Conservation (phyloP, 2,888 invertebrate species). For the Esperia sulphurella region DNA sequence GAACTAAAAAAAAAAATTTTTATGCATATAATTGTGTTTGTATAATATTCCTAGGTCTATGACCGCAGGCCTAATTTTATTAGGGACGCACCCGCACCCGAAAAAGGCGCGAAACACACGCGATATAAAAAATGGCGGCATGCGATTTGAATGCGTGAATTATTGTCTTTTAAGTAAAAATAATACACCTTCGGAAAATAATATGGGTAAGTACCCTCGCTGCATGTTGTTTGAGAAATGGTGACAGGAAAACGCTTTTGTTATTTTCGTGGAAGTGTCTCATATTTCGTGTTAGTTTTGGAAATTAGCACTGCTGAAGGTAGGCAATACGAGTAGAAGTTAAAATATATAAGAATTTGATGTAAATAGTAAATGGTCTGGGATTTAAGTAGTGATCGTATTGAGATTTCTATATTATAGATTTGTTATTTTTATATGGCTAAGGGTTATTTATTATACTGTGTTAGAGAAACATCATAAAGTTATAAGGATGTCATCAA, state of each 20-base stretch:
- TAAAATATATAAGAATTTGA: too few species aligned
- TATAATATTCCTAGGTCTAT: conserved; percentile 42
- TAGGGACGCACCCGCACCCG: conserved; percentile 75
- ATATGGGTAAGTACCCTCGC: conserved; percentile 46
- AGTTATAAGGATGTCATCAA: too few species aligned
- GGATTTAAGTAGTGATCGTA: too few species aligned
- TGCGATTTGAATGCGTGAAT: conserved; percentile 77
- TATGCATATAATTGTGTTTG: conserved; percentile 28
- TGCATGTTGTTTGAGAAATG: conserved; percentile 51
- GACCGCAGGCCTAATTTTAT: conserved; percentile 72
- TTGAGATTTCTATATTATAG: too few species aligned
- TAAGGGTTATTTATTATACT: too few species aligned
- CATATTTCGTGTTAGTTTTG: background rate
- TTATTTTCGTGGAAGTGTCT: conserved; percentile 19
- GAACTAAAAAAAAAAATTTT: too few species aligned
- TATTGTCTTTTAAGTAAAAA: conserved; percentile 74
- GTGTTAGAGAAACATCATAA: too few species aligned
- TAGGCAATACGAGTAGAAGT: too few species aligned
- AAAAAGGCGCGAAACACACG: conserved; percentile 79
- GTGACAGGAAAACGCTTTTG: conserved; percentile 27
- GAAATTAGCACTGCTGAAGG: too few species aligned
- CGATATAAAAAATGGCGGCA: conserved; percentile 78
- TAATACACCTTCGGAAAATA: conserved; percentile 68
- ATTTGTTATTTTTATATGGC: too few species aligned
- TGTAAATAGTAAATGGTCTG: too few species aligned